phyloP scores from a whole-genome alignment of 2,797 vertebrate species.

The Numenius phaeopus region DNA sequence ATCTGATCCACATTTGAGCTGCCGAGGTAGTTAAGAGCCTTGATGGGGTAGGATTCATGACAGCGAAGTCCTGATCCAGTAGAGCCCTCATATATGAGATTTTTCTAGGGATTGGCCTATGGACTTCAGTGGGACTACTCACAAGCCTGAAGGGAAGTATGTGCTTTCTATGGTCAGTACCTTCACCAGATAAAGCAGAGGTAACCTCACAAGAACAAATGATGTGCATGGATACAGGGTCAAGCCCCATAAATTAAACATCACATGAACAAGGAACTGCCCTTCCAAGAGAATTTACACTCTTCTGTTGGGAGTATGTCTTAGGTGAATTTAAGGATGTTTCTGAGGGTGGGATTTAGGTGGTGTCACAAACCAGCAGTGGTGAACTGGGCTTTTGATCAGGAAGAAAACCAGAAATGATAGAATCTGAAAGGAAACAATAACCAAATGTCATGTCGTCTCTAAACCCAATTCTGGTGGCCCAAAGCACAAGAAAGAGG shows the following conservation, averaged over 20 bases:
- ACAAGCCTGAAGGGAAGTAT: neutral
- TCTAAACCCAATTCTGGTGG: neutral
- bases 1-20: neutral
- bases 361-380: neutral
- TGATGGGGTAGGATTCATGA: neutral
- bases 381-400: neutral
- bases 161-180: neutral
- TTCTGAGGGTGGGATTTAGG: neutral
- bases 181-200: neutral
- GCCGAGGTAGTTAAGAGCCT: neutral
- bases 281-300: neutral
- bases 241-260: neutral
- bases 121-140: neutral
- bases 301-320: neutral
- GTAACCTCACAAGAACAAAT: neutral
- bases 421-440: neutral
- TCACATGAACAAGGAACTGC: neutral
- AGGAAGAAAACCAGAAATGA: neutral
- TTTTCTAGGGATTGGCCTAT: neutral
- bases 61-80: neutral
- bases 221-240: neutral
- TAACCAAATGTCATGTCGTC: neutral
- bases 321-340: neutral
- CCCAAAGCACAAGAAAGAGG: neutral
- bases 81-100: neutral